Base-by-base conservation (phyloP, 2,888 invertebrate species). In the Chymomyza caudatula region DNA sequence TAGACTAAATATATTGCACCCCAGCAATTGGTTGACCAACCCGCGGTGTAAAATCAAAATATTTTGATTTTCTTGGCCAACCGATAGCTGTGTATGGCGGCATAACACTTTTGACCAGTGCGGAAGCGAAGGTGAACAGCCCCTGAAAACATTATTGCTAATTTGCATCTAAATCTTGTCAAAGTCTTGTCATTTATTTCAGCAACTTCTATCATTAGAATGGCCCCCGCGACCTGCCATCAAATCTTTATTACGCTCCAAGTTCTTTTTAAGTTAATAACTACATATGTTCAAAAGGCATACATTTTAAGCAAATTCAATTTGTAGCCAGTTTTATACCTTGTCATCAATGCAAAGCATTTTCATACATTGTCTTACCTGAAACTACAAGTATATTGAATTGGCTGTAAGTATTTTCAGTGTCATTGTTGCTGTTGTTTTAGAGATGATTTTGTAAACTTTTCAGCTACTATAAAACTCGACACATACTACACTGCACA, bases 381-480 rank as follows among this genome's bases (percentile, higher is more conserved):
- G 29, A 0, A 11, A 37, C 11, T 25, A n/a, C n/a, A n/a, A 25
- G 25, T 25, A n/a, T n/a, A n/a, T 25, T 4, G 25, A 25, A 25
- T 25, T 25, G 5, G 8, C 29, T 37, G 1, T 11, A 11, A 37
- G 11, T 11, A 6, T 37, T 37, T 11, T 37, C 29, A 11, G 3
- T 37, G 29, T 37, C 29, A 37, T 37, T 37, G 29, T 37, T 37
- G 29, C 29, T 37, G 29, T 37, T 37, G 29, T 37, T 37, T 37
- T 37, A 11, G 29, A n/a, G 2, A 37, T 37, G 29, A 37, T 37
- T 37, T 37, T 37, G 11, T 37, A 37, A 37, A 37, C 29, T 37
- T 37, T 37, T 37, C 29, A 11, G 44, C 44, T 64, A 58, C 17
- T 67, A 65, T 54, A 60, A 19, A 25, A 37, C 57, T 62, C 44